Evolutionary conservation across 2,113 vertebrate genomes (phyloP).

Genomic region (Rhegmatorhina hoffmannsi): DNA sequence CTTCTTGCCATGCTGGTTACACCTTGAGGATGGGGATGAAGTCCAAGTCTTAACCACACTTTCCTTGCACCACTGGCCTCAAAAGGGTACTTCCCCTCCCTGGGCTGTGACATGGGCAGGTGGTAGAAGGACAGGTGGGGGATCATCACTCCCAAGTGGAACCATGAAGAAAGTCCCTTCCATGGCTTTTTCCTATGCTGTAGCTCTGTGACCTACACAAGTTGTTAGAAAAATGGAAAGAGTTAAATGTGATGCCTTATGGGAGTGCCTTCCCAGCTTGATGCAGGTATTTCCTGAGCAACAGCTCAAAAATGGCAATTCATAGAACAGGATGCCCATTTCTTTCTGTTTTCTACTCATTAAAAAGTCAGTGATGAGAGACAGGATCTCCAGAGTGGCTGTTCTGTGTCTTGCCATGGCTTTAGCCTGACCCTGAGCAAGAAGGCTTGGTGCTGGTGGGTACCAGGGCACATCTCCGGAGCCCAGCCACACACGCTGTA

Average conservation of each 20-base stretch:
- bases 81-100: neutral
- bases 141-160: neutral
- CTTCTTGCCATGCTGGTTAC: neutral
- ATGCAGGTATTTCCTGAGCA: neutral
- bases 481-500: neutral
- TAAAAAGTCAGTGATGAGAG: neutral
- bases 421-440: neutral
- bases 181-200: rapidly evolving
- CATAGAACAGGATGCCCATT: neutral
- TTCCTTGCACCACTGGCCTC: neutral
- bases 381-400: neutral
- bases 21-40: neutral
- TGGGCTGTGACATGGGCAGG: neutral
- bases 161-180: neutral
- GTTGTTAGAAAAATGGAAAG: neutral
- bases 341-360: constrained; percentile 2
- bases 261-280: neutral
- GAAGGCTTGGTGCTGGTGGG: neutral
- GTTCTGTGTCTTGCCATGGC: neutral
- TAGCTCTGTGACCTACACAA: neutral
- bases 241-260: neutral
- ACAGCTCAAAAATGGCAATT: neutral
- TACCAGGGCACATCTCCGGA: neutral
- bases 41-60: neutral
- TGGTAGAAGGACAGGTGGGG: neutral